Conservation (phyloP, 2,113 vertebrate species). For the Lutjanus erythropterus region DNA sequence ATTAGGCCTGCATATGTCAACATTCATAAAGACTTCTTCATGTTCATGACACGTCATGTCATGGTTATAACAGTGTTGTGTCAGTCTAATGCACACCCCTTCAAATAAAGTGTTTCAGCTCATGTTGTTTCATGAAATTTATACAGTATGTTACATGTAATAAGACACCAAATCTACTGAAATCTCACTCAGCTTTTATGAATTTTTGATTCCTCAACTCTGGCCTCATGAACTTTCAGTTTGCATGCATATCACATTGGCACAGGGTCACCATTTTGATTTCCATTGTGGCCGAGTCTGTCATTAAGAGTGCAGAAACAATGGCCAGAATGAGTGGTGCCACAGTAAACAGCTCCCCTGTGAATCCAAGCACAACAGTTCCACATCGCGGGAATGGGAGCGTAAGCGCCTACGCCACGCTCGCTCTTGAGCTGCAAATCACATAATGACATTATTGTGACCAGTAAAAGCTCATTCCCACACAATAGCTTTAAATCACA, state of each 20-base stretch:
- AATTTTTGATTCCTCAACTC: constrained; percentile 43
- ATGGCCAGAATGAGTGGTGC: constrained; percentile 81
- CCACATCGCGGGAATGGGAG: constrained; percentile 65
- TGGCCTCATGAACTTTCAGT: constrained; percentile 66
- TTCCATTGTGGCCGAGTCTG: constrained; percentile 80
- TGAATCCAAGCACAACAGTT: constrained; percentile 79
- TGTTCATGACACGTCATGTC: no score
- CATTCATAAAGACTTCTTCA: no score
- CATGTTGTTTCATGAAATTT: constrained; percentile 13
- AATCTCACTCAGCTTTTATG: constrained; percentile 1
- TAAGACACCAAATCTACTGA: not conserved
- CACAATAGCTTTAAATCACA: constrained; percentile 75
- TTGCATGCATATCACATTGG: constrained; percentile 66
- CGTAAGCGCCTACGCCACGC: constrained; percentile 16
- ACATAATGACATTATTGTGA: constrained; percentile 72
- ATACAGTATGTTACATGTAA: constrained; percentile 8
- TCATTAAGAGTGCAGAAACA: constrained; percentile 81
- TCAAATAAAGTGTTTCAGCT: no score
- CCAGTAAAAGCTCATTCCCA: constrained; percentile 71
- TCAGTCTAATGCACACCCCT: no score
- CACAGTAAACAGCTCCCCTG: constrained; percentile 81
- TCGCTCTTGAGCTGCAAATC: constrained; percentile 69
- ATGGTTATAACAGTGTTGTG: no score
- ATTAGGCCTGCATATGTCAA: no score
- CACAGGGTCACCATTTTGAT: constrained; percentile 73